Percentiles rank a stretch among this genome's conserved stretches.
Conservation (phyloP, 2,113 vertebrate species). For the Myotis davidii region DNA sequence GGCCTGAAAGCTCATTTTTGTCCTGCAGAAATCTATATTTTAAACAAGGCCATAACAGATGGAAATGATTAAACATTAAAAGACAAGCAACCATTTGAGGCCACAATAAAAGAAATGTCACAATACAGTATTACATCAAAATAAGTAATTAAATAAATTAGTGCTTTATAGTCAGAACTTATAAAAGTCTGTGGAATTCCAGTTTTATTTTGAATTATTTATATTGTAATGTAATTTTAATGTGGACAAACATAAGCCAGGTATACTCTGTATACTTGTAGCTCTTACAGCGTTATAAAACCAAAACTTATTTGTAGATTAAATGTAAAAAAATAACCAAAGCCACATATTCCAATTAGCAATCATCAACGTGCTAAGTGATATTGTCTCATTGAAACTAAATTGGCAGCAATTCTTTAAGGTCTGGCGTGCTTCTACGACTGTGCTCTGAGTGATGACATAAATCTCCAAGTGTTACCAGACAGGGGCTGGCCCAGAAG, state of each 20-base stretch:
- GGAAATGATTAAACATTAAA: conserved; percentile 44
- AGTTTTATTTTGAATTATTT: conserved; percentile 15
- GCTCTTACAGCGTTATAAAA: neutral
- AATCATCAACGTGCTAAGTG: neutral
- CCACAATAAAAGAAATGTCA: conserved; percentile 21
- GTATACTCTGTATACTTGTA: neutral
- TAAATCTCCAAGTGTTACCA: neutral
- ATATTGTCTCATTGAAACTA: neutral
- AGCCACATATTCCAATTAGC: neutral
- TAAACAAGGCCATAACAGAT: neutral
- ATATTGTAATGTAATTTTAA: neutral
- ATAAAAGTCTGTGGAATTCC: neutral
- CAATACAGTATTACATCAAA: neutral
- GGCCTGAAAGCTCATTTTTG: neutral
- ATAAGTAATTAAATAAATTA: neutral
- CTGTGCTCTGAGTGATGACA: neutral
- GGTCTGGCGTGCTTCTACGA: neutral
- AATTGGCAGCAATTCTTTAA: neutral
- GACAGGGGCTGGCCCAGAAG: too few relatives aligned
- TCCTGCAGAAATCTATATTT: neutral
- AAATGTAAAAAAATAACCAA: conserved; percentile 18
- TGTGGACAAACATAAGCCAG: neutral
- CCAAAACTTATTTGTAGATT: conserved; percentile 14
- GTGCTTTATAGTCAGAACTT: conserved; percentile 8
- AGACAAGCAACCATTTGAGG: neutral